These are phyloP conservation scores for Apis dorsata DNA, from an alignment of 1,140 invertebrate species.

Conservation along the genomic window DNA sequence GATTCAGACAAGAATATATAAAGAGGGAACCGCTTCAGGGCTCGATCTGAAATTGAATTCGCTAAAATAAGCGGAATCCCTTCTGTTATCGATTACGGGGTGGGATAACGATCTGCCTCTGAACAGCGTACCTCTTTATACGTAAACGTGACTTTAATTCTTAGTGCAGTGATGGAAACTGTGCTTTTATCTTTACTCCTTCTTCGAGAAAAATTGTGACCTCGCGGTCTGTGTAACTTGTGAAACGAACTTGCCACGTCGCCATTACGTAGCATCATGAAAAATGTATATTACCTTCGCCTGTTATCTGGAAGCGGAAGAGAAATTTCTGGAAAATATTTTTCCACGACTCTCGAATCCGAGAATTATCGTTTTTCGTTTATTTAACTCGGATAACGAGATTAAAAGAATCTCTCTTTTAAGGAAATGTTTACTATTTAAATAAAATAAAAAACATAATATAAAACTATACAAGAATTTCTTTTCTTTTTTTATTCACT, in stretches of 20 bases:
- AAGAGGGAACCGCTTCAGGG: background rate
- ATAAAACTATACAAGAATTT: too few species aligned
- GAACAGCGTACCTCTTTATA: slow-evolving; percentile 19
- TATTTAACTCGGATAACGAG: too few species aligned
- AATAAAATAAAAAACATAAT: too few species aligned
- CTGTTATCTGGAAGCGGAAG: background rate
- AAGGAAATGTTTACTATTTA: too few species aligned
- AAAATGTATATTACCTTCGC: background rate
- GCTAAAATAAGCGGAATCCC: slow-evolving; percentile 23
- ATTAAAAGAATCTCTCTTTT: too few species aligned
- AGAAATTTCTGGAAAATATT: background rate
- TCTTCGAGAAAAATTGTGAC: background rate
- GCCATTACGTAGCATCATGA: background rate
- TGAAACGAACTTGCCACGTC: background rate
- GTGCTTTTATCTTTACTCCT: background rate
- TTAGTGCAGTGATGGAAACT: background rate
- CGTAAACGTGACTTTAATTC: slow-evolving; percentile 39
- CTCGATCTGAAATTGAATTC: slow-evolving; percentile 41
- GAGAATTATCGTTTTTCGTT: too few species aligned
- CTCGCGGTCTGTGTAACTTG: background rate
- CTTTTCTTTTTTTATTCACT: too few species aligned
- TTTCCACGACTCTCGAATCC: too few species aligned
- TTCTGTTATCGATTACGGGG: slow-evolving; percentile 26
- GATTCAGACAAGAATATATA: background rate
- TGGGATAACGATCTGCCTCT: slow-evolving; percentile 10